Conservation (phyloP, 2,113 vertebrate genomes). For the Aegithalos caudatus region DNA sequence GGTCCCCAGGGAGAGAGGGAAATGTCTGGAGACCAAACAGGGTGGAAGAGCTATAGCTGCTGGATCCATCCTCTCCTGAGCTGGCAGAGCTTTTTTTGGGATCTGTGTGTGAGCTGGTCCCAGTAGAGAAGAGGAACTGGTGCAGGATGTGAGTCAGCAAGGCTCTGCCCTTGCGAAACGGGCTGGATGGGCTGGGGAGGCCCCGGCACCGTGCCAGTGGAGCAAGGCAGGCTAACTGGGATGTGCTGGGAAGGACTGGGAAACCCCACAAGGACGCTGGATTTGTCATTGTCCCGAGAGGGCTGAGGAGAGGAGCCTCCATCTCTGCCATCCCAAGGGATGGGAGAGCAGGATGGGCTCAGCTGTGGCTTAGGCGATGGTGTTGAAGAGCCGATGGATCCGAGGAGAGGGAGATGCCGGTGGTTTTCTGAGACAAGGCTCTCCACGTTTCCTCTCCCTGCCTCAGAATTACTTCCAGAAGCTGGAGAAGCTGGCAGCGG, state of each 20-base stretch:
- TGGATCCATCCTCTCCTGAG: fast-evolving
- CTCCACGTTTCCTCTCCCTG: neutral
- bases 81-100: neutral
- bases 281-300: neutral
- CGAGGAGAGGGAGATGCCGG: fast-evolving
- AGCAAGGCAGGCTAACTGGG: neutral
- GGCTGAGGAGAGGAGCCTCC: neutral
- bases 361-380: fast-evolving
- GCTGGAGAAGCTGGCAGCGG: conserved; percentile 88
- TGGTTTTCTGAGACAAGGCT: neutral
- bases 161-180: neutral
- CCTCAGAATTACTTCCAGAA: conserved; percentile 95
- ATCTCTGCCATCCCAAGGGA: neutral
- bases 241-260: neutral
- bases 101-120: neutral
- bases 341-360: neutral
- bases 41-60: neutral
- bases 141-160: neutral
- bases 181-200: neutral
- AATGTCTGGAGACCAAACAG: neutral
- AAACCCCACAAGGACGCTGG: fast-evolving
- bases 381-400: neutral
- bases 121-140: neutral
- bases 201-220: fast-evolving
- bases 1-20: no score